Evolutionary conservation across 2,888 invertebrate species (phyloP).

Genomic region (Papilio gigon): DNA sequence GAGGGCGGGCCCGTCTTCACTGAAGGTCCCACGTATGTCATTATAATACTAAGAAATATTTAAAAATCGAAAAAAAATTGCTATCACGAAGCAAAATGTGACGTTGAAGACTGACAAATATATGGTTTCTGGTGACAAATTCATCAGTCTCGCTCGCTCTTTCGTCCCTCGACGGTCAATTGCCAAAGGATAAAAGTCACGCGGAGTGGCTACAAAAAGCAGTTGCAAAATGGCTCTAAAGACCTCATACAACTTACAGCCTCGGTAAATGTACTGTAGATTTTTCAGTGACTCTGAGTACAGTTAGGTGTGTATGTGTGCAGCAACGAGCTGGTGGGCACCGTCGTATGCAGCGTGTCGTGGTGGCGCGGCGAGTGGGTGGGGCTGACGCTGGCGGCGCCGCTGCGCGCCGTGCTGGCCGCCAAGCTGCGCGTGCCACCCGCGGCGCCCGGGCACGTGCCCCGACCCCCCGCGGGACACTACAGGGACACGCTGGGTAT

Average conservation of each 20-base stretch:
- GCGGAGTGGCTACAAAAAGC: too few relatives aligned
- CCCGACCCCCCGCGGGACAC: constrained; percentile 50
- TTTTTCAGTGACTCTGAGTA: too few relatives aligned
- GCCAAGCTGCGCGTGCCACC: constrained; percentile 70
- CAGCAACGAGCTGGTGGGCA: constrained; percentile 73
- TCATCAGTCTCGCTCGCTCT: not conserved
- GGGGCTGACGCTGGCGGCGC: constrained; percentile 83
- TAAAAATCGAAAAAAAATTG: too few relatives aligned
- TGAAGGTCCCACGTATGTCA: constrained; percentile 66
- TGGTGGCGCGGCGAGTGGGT: constrained; percentile 86
- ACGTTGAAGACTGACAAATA: not conserved
- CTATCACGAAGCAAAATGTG: too few relatives aligned
- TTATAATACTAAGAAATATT: too few relatives aligned
- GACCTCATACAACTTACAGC: too few relatives aligned
- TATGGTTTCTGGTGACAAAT: not conserved
- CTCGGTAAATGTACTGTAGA: too few relatives aligned
- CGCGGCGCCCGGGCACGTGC: constrained; percentile 46
- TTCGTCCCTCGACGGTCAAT: not conserved
- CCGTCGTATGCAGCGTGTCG: constrained; percentile 82
- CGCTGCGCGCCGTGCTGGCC: constrained; percentile 73
- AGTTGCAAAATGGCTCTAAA: too few relatives aligned
- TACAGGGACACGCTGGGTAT: constrained; percentile 27
- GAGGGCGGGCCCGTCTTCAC: constrained; percentile 84
- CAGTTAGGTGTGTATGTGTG: not conserved
- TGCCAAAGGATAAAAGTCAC: not conserved